Evolutionary conservation across 2,888 invertebrate species (phyloP).

Genomic region (Folsomia manolachei): DNA sequence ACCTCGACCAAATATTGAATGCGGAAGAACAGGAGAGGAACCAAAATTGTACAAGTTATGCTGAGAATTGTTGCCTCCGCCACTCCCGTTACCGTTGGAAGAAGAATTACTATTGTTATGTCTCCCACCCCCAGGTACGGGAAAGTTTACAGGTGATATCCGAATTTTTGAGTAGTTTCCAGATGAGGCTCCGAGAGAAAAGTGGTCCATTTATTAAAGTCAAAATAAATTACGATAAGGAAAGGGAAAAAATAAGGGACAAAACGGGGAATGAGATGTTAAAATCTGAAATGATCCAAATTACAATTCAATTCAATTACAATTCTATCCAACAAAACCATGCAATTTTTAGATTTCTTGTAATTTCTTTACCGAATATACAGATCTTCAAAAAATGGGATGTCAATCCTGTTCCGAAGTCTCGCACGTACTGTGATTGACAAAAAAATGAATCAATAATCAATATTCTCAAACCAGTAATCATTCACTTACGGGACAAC

Average conservation of each 20-base stretch:
- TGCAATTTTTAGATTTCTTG: too few species aligned
- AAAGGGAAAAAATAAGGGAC: not conserved
- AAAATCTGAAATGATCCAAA: too few species aligned
- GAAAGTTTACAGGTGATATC: conserved; percentile 20
- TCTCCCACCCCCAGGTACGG: not conserved
- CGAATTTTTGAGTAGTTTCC: conserved; percentile 15
- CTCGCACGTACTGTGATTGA: too few species aligned
- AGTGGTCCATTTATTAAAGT: conserved; percentile 38
- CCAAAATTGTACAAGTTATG: conserved; percentile 17
- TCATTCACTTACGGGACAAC: too few species aligned
- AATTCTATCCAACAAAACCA: too few species aligned
- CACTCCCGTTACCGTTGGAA: not conserved
- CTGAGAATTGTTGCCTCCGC: conserved; percentile 9
- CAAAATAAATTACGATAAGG: not conserved
- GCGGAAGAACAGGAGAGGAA: conserved; percentile 3
- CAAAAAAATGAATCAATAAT: too few species aligned
- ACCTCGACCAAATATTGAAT: not conserved
- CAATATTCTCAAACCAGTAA: too few species aligned
- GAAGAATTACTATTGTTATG: not conserved
- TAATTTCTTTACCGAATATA: too few species aligned
- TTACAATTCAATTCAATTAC: too few species aligned
- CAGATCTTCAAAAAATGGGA: too few species aligned
- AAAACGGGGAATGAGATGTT: not conserved
- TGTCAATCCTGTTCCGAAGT: too few species aligned
- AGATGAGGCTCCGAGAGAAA: conserved; percentile 33